Percentiles rank a stretch among this genome's conserved stretches.
Evolutionary conservation across 2,797 vertebrate species (phyloP).

Genomic region (Chloroceryle amazona): DNA sequence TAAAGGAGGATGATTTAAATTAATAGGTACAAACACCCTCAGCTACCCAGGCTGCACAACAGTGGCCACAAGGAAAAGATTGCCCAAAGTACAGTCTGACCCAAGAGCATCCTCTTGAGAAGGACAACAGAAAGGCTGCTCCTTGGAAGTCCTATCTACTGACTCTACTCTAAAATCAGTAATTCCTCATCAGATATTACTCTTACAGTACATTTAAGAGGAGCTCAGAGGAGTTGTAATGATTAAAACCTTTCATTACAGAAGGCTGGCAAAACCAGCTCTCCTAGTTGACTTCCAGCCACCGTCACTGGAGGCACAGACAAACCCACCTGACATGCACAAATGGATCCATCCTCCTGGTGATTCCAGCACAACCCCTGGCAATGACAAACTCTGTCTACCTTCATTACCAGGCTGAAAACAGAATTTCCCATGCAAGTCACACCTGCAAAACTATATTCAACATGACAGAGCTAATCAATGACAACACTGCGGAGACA

Average conservation of each 20-base stretch:
- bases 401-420: neutral
- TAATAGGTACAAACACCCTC: neutral
- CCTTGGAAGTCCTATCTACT: fast-evolving
- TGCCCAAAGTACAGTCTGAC: neutral
- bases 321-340: neutral
- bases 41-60: neutral
- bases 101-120: neutral
- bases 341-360: neutral
- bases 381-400: conserved; percentile 28
- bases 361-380: neutral
- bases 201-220: neutral
- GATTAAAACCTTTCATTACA: fast-evolving
- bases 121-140: neutral
- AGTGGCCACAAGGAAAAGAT: neutral
- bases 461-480: conserved; percentile 42
- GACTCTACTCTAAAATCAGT: neutral
- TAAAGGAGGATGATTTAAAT: conserved; percentile 20
- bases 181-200: neutral
- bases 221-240: neutral
- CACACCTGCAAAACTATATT: conserved; percentile 45
- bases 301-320: fast-evolving
- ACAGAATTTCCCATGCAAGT: conserved; percentile 16
- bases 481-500: neutral
- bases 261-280: neutral
- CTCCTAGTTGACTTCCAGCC: neutral